A percentile compares a stretch with the other conserved stretches of the same genome.
phyloP scores from a whole-genome alignment of 1,140 invertebrate genomes.

The Vollenhovia emeryi region DNA sequence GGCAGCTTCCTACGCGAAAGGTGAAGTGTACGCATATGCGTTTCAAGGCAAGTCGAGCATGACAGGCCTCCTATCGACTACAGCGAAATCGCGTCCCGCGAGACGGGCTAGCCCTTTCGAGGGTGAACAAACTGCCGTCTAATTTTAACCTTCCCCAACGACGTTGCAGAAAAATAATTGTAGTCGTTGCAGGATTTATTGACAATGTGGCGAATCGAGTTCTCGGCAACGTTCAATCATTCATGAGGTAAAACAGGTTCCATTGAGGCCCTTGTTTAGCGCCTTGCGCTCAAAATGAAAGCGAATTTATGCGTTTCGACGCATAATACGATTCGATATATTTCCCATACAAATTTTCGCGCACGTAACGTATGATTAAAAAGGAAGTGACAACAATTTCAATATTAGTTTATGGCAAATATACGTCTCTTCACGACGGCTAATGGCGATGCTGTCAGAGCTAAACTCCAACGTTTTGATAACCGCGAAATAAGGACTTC shows the following conservation, averaged over 20 bases:
- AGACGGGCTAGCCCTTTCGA: conserved; percentile 12
- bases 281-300: conserved; percentile 1
- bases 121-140: conserved; percentile 23
- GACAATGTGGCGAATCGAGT: conserved; percentile 46
- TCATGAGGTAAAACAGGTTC: conserved; percentile 49
- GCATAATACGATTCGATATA: not conserved
- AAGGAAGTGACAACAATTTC: not conserved
- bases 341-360: not conserved
- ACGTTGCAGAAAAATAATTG: conserved; percentile 32
- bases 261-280: conserved; percentile 32
- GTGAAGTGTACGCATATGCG: not conserved
- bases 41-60: conserved; percentile 18
- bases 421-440: not conserved
- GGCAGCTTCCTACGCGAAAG: conserved; percentile 36
- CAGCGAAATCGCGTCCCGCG: not conserved
- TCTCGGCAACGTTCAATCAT: conserved; percentile 43
- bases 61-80: conserved; percentile 14
- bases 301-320: conserved; percentile 7
- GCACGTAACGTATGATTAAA: not conserved
- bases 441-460: not conserved
- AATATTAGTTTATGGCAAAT: conserved; percentile 14
- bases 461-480: not conserved
- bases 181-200: conserved; percentile 5
- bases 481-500: not conserved
- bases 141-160: conserved; percentile 42